Evolutionary conservation across 2,797 vertebrate species (phyloP), one percentile per base, ranked within the genome.

Genomic region (Stomatorhinus walkeri): DNA sequence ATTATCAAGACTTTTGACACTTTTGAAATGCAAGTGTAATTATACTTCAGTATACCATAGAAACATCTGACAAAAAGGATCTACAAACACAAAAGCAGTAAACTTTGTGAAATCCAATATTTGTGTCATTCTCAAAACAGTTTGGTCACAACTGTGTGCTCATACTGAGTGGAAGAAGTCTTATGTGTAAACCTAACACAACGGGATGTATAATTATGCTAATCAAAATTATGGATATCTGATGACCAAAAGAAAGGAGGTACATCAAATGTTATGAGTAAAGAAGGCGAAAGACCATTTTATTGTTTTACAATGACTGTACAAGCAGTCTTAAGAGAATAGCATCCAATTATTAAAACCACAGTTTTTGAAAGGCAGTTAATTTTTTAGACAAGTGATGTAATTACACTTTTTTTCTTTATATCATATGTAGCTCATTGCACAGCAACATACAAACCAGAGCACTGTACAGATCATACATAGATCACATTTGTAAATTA

Each of bases 361-460:
- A 68, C 6, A 32, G 12, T 72, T 72, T 36, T 72, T 72, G 64
- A 72, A 72, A 72, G 64, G 64, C 64, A 72, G 64, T 12, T 72
- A 72, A 72, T 72, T 72, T 32, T 72, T 72, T 72, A 72, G 28
- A 36, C 64, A 72, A 72, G 64, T 72, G 64, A 72, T 72, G 28
- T 72, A 72, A 72, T 36, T 32, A 72, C 64, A 72, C 64, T 72
- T 72, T 72, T 64, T 32, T 32, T 64, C 61, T 68, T 72, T 72
- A 32, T 68, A 68, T 68, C 61, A 72, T 72, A 72, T 68, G 24
- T 72, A 72, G 64, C 28, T 72, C 64, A 72, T 72, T 72, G 64
- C 64, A 72, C 64, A 72, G 64, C 64, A 72, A 72, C 64, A 72
- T 72, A 72, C 64, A 72, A 72, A 72, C 59, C 64, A 72, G 64